Percentiles rank a stretch among this genome's conserved stretches.
phyloP scores from a whole-genome alignment of 2,797 vertebrate genomes.

The Gouania willdenowi region DNA sequence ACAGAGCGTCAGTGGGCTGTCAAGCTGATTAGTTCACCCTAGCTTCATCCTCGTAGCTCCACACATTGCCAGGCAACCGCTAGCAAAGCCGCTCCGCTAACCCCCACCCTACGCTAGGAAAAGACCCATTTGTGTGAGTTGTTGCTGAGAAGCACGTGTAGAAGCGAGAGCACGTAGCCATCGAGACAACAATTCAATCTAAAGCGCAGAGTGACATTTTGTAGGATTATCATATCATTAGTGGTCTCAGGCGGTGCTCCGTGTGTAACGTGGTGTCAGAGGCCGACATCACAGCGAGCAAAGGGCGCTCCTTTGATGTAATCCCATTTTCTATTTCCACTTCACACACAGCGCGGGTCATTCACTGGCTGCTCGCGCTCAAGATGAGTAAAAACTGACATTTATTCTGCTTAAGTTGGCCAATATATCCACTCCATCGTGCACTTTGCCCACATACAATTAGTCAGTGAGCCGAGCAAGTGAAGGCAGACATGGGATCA shows the following conservation, averaged over 20 bases:
- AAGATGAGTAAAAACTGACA: conserved; percentile 23
- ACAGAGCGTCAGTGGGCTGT: conserved; percentile 3
- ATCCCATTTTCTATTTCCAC: conserved; percentile 70
- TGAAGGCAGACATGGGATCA: too few species aligned
- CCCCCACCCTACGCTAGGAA: background rate
- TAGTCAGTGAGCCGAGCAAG: too few species aligned
- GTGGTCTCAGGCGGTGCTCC: conserved; percentile 13
- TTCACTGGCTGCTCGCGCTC: background rate
- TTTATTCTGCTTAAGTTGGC: conserved; percentile 6
- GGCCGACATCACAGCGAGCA: conserved; percentile 52
- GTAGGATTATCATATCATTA: conserved; percentile 67
- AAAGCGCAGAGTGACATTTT: conserved; percentile 28
- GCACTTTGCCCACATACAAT: background rate
- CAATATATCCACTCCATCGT: conserved; percentile 1
- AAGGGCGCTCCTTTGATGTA: conserved; percentile 56
- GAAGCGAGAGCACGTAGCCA: conserved; percentile 3
- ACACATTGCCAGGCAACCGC: conserved; percentile 19
- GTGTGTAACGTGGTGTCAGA: conserved; percentile 25
- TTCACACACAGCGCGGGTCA: conserved; percentile 21
- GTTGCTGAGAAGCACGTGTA: background rate
- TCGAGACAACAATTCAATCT: conserved; percentile 43
- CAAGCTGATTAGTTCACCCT: conserved; percentile 48
- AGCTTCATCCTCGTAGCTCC: conserved; percentile 21
- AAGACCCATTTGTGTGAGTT: conserved; percentile 5
- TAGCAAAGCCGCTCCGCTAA: conserved; percentile 19